Conservation (phyloP, 2,797 vertebrate genomes). For the Pseudochirops corinnae region DNA sequence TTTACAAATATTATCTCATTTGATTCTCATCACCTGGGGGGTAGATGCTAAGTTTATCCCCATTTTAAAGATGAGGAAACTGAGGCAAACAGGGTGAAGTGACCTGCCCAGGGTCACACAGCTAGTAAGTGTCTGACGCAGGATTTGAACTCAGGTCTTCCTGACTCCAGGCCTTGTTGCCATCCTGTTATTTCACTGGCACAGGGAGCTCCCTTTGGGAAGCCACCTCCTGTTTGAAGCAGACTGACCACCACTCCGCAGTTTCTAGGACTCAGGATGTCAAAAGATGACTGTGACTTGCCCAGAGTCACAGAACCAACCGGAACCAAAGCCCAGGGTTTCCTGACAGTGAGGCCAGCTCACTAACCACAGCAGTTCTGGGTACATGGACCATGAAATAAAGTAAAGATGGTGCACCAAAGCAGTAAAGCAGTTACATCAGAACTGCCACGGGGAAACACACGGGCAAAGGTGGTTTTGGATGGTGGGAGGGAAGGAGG, state of each 20-base stretch:
- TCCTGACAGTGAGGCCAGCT: background rate
- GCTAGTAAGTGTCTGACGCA: no score
- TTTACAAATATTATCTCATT: no score
- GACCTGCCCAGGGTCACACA: no score
- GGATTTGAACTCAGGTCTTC: background rate
- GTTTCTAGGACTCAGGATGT: background rate
- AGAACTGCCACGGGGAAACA: background rate
- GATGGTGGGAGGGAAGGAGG: background rate
- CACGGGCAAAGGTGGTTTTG: background rate
- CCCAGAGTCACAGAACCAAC: background rate
- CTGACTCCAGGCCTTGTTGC: background rate
- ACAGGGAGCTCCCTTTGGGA: no score
- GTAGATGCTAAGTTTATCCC: no score
- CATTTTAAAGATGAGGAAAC: no score
- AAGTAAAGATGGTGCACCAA: background rate
- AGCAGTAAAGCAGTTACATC: background rate
- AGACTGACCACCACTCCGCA: background rate
- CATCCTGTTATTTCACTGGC: background rate
- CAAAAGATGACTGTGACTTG: background rate
- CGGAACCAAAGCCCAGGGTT: background rate
- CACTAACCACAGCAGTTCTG: background rate
- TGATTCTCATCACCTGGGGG: no score
- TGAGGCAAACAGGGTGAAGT: no score
- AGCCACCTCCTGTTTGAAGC: background rate
- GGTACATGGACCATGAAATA: background rate